Evolutionary conservation across 2,797 vertebrate genomes (phyloP), one percentile per base, ranked within the genome.

Genomic region (Gambusia yucatana): DNA sequence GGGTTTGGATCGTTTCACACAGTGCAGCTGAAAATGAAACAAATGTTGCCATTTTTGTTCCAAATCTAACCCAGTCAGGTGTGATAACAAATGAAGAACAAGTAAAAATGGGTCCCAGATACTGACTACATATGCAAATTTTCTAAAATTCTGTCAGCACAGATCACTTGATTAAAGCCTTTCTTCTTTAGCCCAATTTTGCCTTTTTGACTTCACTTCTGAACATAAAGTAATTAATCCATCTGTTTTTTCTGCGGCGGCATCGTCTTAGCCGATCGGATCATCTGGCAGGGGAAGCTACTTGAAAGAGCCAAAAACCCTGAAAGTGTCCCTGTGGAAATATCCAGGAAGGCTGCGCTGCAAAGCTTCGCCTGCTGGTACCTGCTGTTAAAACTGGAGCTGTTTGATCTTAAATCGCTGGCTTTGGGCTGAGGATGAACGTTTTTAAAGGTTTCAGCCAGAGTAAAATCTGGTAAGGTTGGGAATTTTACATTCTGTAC

Each of bases 221-320:
- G 48, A 72, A 48, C 44, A 76, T 33, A 25, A 79, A 30, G 14
- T 41, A 61, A 16, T 72, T 77, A 41, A 59, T 77, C 59, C 39
- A 44, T 57, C 48, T 44, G 43, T 30, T 3, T 30, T 17, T 55
- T 39, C 61, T 77, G 81, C 44, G 67, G 17, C 69, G 39, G 59
- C 55, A 16, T 70, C 76, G 72, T 81, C 33, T 30, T 48, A 59
- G 67, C 69, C 72, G 61, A 63, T 74, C 77, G 71, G 73, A 67
- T 84, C 43, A 48, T 75, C 44, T 70, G 61, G 61, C 13, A 7
- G 22, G 16, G 65, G 36, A 55, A 2, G 41, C 65, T 65, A 44
- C 81, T 83, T 55, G 76, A 76, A 77, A 77, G 72, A 77, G 59
- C 14, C 9, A 61, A 76, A 88, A 87, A 82, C 48, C 36, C 41